Percentiles rank a stretch among this genome's conserved stretches.
Conservation (phyloP, 2,888 invertebrate genomes). For the Melikaiella ostensackeni region DNA sequence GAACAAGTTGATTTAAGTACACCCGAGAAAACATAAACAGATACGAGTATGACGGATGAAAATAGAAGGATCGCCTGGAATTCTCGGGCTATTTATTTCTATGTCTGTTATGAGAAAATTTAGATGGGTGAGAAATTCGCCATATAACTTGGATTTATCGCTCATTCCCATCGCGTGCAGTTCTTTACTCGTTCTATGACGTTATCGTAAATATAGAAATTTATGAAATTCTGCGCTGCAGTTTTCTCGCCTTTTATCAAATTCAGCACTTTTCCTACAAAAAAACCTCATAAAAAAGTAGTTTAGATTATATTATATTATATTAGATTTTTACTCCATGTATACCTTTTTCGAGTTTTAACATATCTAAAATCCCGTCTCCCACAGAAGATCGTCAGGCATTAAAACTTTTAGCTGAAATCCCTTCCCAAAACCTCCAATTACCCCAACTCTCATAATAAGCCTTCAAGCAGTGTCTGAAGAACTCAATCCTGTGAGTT, state of each 20-base stretch:
- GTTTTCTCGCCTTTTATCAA: background rate
- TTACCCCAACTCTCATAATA: too few species aligned
- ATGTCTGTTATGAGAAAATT: slow-evolving; percentile 6
- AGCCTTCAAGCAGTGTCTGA: too few species aligned
- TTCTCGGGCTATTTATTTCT: slow-evolving; percentile 17
- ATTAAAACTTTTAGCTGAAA: too few species aligned
- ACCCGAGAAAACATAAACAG: background rate
- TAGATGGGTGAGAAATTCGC: slow-evolving; percentile 22
- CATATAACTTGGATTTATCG: slow-evolving; percentile 26
- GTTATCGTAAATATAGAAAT: slow-evolving; percentile 12
- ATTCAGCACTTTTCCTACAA: background rate
- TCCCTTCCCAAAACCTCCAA: too few species aligned
- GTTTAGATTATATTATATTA: too few species aligned
- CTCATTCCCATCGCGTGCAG: slow-evolving; percentile 37
- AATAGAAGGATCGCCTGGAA: background rate
- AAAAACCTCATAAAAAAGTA: background rate
- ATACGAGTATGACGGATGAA: background rate
- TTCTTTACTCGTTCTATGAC: slow-evolving; percentile 11
- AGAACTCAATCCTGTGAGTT: too few species aligned
- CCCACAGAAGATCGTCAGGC: too few species aligned
- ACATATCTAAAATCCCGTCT: too few species aligned
- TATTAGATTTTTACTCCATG: too few species aligned
- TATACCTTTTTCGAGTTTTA: too few species aligned
- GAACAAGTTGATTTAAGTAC: too few species aligned
- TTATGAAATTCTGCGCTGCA: background rate